A percentile compares a stretch with the other conserved stretches of the same genome.
Conservation (phyloP, 1,140 invertebrate genomes). For the Atta colombica region DNA sequence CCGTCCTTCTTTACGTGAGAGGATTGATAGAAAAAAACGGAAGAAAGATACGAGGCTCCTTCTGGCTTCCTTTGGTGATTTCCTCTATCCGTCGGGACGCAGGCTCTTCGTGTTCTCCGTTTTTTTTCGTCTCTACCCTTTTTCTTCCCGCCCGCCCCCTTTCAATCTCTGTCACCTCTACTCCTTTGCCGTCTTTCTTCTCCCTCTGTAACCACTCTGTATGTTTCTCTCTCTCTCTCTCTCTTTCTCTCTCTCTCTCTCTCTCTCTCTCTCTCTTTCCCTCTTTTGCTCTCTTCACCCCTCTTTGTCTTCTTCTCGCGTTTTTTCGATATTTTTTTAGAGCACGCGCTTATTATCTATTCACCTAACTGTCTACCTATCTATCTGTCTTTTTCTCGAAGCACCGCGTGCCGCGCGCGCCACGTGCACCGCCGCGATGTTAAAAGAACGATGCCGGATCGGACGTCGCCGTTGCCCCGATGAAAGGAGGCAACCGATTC, state of each 20-base stretch:
- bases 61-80: conserved; percentile 27
- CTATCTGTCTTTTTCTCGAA: conserved; percentile 51
- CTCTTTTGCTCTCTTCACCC: conserved; percentile 15
- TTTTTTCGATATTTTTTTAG: conserved; percentile 50
- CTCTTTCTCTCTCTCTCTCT: conserved; percentile 15
- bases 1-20: conserved; percentile 75
- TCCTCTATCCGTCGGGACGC: conserved; percentile 62
- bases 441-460: conserved; percentile 54
- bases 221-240: conserved; percentile 38
- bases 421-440: conserved; percentile 71
- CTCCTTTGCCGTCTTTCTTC: conserved; percentile 57
- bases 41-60: conserved; percentile 66
- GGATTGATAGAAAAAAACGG: conserved; percentile 65
- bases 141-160: conserved; percentile 63
- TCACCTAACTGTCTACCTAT: conserved; percentile 58
- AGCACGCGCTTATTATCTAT: conserved; percentile 62
- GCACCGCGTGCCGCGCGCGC: conserved; percentile 61
- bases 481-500: conserved; percentile 40
- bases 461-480: conserved; percentile 18
- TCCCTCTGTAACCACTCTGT: conserved; percentile 35
- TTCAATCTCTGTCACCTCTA: conserved; percentile 69
- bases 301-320: conserved; percentile 49
- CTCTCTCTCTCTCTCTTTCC: conserved; percentile 52
- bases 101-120: conserved; percentile 48
- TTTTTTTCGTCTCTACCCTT: conserved; percentile 62